phyloP scores from a whole-genome alignment of 2,113 vertebrate species.

The Festucalex cinctus region DNA sequence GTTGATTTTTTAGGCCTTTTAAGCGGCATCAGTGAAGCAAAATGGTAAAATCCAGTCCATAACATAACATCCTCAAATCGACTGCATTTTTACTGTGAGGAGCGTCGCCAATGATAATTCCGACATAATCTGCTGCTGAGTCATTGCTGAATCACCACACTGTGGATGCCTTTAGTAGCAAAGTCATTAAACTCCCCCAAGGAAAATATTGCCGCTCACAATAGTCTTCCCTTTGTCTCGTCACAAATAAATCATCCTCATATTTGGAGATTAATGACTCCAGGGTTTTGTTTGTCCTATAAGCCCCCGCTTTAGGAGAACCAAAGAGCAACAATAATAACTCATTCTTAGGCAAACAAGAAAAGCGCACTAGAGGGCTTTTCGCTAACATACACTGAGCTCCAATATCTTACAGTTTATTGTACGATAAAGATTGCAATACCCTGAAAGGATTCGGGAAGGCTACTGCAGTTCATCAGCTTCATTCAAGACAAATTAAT shows the following conservation, averaged over 20 bases:
- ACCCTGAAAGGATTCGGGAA: neutral
- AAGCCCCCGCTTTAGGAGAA: neutral
- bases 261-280: constrained; percentile 1
- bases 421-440: neutral
- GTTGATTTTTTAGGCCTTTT: neutral
- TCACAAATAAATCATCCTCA: constrained; percentile 8
- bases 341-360: neutral
- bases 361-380: neutral
- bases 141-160: constrained; percentile 3
- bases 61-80: neutral
- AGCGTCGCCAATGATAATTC: neutral
- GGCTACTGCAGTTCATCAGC: neutral
- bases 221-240: constrained; percentile 1
- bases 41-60: neutral
- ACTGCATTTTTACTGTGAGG: neutral
- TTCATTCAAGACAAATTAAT: constrained; percentile 3
- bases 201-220: neutral
- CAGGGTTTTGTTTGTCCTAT: neutral
- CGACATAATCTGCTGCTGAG: constrained; percentile 13
- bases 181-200: neutral
- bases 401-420: neutral
- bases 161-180: constrained; percentile 2
- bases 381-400: neutral
- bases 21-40: neutral
- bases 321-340: neutral